These are phyloP conservation scores for Dioctria linearis DNA, from an alignment of 2,888 invertebrate species.

Conservation along the genomic window DNA sequence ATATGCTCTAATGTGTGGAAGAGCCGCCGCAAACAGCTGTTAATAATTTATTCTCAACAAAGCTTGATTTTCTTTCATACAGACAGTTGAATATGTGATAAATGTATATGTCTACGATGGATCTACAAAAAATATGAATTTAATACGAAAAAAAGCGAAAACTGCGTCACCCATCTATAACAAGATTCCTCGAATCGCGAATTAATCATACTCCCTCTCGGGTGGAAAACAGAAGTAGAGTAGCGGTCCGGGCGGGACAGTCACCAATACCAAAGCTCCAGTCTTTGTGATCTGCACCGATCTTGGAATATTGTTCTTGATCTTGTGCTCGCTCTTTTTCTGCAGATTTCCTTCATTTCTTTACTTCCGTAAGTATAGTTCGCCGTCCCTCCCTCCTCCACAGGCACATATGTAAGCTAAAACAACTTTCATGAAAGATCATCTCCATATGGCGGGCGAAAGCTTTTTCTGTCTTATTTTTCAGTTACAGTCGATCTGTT, in stretches of 20 bases:
- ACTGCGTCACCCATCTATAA: constrained; percentile 14
- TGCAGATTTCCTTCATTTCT: too few relatives aligned
- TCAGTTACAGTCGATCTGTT: too few relatives aligned
- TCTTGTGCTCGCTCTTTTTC: background rate
- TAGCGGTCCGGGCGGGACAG: background rate
- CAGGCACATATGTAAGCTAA: too few relatives aligned
- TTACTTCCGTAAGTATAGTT: too few relatives aligned
- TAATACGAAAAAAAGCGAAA: constrained; percentile 22
- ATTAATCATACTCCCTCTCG: background rate
- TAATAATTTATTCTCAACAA: background rate
- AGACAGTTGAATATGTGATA: constrained; percentile 7
- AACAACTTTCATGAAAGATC: too few relatives aligned
- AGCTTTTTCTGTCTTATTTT: too few relatives aligned
- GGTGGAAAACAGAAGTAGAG: background rate
- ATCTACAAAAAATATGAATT: constrained; percentile 11
- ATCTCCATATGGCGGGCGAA: too few relatives aligned
- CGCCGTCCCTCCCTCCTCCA: too few relatives aligned
- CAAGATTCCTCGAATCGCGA: constrained; percentile 29
- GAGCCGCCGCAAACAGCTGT: constrained; percentile 22
- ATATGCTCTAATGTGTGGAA: background rate
- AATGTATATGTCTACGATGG: constrained; percentile 2
- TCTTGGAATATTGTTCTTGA: constrained; percentile 15
- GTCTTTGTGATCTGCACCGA: constrained; percentile 25
- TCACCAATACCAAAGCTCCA: background rate
- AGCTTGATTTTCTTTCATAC: background rate